Conservation (phyloP, 1,140 invertebrate species). For the Halotydeus destructor region DNA sequence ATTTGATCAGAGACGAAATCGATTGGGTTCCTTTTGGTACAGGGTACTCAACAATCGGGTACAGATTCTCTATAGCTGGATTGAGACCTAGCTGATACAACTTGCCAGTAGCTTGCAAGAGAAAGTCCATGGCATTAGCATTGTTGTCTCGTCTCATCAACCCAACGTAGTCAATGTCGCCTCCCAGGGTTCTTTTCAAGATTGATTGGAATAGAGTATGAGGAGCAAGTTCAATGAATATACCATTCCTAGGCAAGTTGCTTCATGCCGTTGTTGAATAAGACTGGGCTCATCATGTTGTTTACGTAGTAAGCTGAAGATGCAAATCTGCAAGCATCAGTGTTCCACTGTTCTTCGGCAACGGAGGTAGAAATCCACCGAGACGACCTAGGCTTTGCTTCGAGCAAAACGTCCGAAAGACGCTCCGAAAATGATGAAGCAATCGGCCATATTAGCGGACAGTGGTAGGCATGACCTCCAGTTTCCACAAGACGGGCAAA, state of each 20-base stretch:
- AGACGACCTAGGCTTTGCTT: conserved; percentile 47
- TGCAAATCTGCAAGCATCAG: conserved; percentile 49
- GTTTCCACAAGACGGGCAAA: conserved; percentile 76
- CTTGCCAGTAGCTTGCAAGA: conserved; percentile 48
- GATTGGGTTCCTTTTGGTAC: conserved; percentile 76
- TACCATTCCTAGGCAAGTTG: conserved; percentile 62
- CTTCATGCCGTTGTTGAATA: conserved; percentile 48
- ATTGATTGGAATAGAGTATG: conserved; percentile 72
- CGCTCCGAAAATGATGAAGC: conserved; percentile 1
- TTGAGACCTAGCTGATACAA: conserved; percentile 56
- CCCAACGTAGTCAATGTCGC: conserved; percentile 37
- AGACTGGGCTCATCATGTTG: conserved; percentile 56
- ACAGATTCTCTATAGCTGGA: conserved; percentile 47
- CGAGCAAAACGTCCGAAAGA: conserved; percentile 39
- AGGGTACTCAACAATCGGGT: conserved; percentile 50
- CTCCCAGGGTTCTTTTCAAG: conserved; percentile 44
- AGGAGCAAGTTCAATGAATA: conserved; percentile 78
- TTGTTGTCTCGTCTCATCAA: conserved; percentile 47
- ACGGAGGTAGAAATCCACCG: conserved; percentile 84
- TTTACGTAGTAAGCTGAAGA: conserved; percentile 87
- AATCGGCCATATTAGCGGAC: conserved; percentile 5
- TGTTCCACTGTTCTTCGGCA: conserved; percentile 55
- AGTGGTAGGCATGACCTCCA: conserved; percentile 31
- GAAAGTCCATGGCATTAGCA: conserved; percentile 42
- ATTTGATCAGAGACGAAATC: conserved; percentile 56